Evolutionary conservation across 1,140 invertebrate species (phyloP).

Genomic region (Papilio xuthus): DNA sequence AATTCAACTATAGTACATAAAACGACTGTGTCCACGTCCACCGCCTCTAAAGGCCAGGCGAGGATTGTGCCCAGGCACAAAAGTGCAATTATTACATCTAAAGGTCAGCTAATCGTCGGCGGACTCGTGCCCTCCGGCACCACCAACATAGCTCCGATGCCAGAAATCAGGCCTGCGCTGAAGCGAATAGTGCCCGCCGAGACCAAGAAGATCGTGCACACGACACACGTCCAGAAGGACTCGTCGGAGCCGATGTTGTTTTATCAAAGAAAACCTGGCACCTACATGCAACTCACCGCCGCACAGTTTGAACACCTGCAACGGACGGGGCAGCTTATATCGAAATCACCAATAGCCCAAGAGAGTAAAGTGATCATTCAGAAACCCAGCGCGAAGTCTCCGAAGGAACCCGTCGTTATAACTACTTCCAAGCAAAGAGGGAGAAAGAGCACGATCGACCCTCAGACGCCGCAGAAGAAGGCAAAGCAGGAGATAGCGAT

Average conservation of each 20-base stretch:
- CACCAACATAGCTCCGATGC: conserved; percentile 73
- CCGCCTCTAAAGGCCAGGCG: conserved; percentile 61
- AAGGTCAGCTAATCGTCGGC: conserved; percentile 80
- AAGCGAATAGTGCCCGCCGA: conserved; percentile 64
- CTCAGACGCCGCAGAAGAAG: conserved; percentile 62
- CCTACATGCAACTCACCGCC: conserved; percentile 75
- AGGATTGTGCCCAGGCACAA: conserved; percentile 75
- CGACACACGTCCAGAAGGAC: conserved; percentile 59
- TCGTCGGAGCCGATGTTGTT: conserved; percentile 70
- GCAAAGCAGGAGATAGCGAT: conserved; percentile 67
- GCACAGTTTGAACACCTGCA: conserved; percentile 79
- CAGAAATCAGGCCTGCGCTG: conserved; percentile 66
- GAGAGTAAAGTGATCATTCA: conserved; percentile 73
- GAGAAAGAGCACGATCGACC: conserved; percentile 54
- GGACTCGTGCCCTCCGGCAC: conserved; percentile 56
- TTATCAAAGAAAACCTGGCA: conserved; percentile 73
- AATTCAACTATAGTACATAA: conserved; percentile 55
- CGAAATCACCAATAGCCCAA: conserved; percentile 56
- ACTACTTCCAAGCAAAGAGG: conserved; percentile 60
- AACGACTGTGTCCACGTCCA: conserved; percentile 56
- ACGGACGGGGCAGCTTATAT: conserved; percentile 75
- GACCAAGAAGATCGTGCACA: conserved; percentile 68
- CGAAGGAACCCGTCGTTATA: conserved; percentile 52
- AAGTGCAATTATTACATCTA: conserved; percentile 79
- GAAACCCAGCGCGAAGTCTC: conserved; percentile 65